Evolutionary conservation across 2,888 invertebrate genomes (phyloP), one percentile per base, ranked within the genome.

Genomic region (Volucella zonaria): DNA sequence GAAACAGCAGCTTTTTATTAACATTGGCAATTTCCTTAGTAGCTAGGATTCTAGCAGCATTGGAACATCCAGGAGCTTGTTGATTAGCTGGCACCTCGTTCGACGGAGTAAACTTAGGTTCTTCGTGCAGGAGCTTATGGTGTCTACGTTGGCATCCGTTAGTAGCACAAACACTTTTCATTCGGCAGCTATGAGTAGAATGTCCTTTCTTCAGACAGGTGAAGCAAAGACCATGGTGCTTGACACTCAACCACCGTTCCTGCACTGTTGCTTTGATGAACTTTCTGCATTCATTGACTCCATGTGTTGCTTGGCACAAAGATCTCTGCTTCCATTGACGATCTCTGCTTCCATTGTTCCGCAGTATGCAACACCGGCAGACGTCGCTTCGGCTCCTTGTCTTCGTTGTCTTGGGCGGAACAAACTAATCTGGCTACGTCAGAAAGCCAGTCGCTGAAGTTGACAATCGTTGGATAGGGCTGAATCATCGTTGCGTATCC

Each of bases 391-490:
- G 52, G n/a, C 10, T 67, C 49, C 49, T 56, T 59, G 52, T 49
- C 64, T 2, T 74, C 54, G 10, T 14, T 52, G 8, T 52, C 75
- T 66, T 77, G 67, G 23, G 83, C 70, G 14, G 54, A 54, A 64
- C 85, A 86, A 64, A 70, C 49, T 40, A 47, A 49, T 9, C 52
- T 70, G 58, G 58, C 54, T 23, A 67, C 54, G 14, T 67, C 23
- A 45, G 54, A 43, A 18, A 68, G 8, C n/a, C n/a, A 68, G 40
- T 58, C 47, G 38, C 68, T 70, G 18, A 67, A 68, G 31, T 56
- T 43, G 8, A 68, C 38, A 31, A 54, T 56, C 12, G 54, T 56
- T 38, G 56, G 68, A 14, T 68, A 68, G 11, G 56, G 56, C 40
- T 56, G 56, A 15, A 54, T 45, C 31, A 45, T n/a, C 3, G 8